These are phyloP conservation scores for Pterostichus niger DNA, from an alignment of 2,888 invertebrate species.

Conservation along the genomic window DNA sequence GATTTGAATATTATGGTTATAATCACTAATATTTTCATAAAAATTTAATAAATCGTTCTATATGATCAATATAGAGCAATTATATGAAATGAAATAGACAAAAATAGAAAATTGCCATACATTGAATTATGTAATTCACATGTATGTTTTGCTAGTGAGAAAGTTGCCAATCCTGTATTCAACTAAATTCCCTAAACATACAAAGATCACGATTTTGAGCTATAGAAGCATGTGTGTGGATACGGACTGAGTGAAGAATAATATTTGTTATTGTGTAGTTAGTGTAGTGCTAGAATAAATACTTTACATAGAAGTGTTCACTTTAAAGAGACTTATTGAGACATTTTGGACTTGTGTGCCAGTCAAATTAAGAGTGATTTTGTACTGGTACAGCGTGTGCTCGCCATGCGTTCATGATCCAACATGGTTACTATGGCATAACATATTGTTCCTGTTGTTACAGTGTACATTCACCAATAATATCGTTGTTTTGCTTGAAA, in stretches of 20 bases:
- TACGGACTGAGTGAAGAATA: conserved; percentile 64
- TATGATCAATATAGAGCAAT: background rate
- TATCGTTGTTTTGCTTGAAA: conserved; percentile 28
- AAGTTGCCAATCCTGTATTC: conserved; percentile 55
- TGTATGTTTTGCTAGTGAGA: conserved; percentile 60
- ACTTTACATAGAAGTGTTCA: conserved; percentile 56
- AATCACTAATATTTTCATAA: background rate
- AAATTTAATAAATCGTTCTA: background rate
- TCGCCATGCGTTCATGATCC: conserved; percentile 76
- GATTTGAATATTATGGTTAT: background rate
- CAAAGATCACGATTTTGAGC: conserved; percentile 62
- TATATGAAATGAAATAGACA: background rate
- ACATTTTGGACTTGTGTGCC: conserved; percentile 55
- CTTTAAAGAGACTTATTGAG: conserved; percentile 35
- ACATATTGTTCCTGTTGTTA: conserved; percentile 75
- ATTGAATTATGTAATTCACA: conserved; percentile 61
- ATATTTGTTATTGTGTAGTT: conserved; percentile 64
- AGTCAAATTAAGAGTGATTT: conserved; percentile 62
- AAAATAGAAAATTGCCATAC: background rate
- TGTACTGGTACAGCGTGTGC: conserved; percentile 68
- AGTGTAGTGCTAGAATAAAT: conserved; percentile 64
- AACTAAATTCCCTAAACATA: conserved; percentile 59
- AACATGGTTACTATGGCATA: conserved; percentile 75
- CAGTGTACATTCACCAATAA: conserved; percentile 45
- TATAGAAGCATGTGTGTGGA: conserved; percentile 66